Evolutionary conservation across 2,797 vertebrate genomes (phyloP).

Genomic region (Podargus strigoides): DNA sequence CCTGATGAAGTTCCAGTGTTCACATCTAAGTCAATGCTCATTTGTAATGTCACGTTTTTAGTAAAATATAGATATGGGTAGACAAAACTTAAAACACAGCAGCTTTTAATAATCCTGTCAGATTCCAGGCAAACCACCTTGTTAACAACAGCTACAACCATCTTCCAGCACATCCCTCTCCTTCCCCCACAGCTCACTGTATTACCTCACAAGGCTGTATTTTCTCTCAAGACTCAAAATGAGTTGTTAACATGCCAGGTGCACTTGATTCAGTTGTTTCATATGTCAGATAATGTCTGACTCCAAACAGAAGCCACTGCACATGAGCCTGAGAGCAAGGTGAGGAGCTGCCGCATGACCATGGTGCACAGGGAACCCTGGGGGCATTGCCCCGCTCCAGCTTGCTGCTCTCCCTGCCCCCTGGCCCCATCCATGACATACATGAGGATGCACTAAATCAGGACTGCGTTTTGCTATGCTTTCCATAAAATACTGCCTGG

Average conservation of each 20-base stretch:
- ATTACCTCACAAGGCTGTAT: not conserved
- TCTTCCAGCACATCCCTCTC: not conserved
- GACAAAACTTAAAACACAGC: not conserved
- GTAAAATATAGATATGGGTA: not conserved
- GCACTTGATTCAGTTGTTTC: not conserved
- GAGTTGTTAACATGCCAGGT: not conserved
- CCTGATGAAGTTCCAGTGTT: not conserved
- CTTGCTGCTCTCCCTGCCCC: accelerated
- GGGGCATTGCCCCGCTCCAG: accelerated
- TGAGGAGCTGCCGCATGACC: accelerated
- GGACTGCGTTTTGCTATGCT: not conserved
- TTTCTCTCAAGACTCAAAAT: not conserved
- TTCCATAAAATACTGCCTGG: not conserved
- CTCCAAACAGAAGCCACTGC: not conserved
- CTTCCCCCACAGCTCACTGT: accelerated
- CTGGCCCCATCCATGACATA: not conserved
- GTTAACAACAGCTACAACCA: not conserved
- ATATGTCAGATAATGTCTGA: accelerated
- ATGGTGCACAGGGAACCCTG: accelerated
- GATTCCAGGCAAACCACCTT: not conserved
- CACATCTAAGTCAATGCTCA: not conserved
- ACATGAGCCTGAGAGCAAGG: accelerated
- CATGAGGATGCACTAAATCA: accelerated
- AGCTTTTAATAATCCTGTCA: not conserved
- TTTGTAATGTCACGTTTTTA: not conserved